Evolutionary conservation across 2,113 vertebrate genomes (phyloP), one percentile per base, ranked within the genome.

Genomic region (Promerops cafer): DNA sequence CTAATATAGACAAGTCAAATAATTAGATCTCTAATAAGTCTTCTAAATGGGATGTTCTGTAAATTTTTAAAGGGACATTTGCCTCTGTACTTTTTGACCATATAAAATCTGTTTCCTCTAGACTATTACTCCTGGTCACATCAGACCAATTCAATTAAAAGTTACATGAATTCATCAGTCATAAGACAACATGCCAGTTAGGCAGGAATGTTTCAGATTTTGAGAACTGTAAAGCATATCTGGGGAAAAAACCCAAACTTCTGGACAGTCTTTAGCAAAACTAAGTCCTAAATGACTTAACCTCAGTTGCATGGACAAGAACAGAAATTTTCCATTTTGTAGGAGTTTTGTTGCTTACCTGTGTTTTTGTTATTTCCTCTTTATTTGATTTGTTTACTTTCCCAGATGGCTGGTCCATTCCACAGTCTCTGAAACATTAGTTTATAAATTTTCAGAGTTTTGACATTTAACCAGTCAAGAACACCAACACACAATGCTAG

Each of bases 171-270:
- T 66, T 76, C 42, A 39, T 17, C 2, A 27, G 18, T 49, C 12
- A 20, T 66, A 65, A 23, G 24, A 37, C 3, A 44, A 37, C 18
- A 37, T 9, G 2, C 3, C 21, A 54, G 11, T 37, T 39, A 27
- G 14, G 31, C 6, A 45, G 13, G 2, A 50, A 16, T 10, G 1
- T 42, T 86, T 71, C 44, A 64, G 13, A 71, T 68, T 89, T 68
- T 75, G 22, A 75, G 59, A 75, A 10, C 24, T 63, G 15, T 37
- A 61, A 78, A 50, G 9, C 3, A 16, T 31, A 57, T n/a, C 15
- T 54, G 33, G 10, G 21, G 18, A 61, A 42, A 4, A 8, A 28
- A 1, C 0, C 0, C 7, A 65, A 80, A 66, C 2, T 44, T 74
- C n/a, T 57, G 27, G 31, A 75, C 54, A 71, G 28, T 31, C 13